These are phyloP conservation scores for Leucosticte australis DNA, from an alignment of 2,113 vertebrate species.

Conservation along the genomic window DNA sequence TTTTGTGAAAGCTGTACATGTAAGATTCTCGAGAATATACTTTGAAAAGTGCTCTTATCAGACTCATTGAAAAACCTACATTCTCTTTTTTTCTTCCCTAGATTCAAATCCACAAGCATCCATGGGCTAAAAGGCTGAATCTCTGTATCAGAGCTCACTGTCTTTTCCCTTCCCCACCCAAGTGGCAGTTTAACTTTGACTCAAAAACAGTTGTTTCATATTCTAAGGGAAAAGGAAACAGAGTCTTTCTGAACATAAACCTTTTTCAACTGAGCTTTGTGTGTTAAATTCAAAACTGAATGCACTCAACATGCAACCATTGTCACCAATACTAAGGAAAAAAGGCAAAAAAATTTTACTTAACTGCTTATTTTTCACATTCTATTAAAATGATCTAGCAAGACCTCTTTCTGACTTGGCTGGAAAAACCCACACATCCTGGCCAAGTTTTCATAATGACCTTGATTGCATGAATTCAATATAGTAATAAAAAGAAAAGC, in stretches of 20 bases:
- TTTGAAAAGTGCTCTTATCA: background rate
- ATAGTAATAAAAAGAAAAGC: background rate
- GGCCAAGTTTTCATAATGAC: background rate
- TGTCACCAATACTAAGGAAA: background rate
- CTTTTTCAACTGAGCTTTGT: background rate
- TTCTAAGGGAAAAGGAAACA: background rate
- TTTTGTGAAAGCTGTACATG: background rate
- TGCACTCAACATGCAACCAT: background rate
- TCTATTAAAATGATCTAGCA: background rate
- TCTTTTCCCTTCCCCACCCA: background rate
- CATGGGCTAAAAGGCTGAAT: background rate
- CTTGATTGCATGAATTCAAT: background rate
- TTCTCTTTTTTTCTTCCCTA: background rate
- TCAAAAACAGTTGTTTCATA: background rate
- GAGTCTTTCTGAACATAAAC: background rate
- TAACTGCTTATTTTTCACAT: background rate
- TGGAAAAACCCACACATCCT: background rate
- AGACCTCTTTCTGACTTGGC: background rate
- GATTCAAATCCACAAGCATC: background rate
- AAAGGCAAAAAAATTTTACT: background rate
- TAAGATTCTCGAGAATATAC: background rate
- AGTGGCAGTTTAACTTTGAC: background rate
- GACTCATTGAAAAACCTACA: background rate
- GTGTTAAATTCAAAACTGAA: background rate
- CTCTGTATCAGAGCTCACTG: background rate